Conservation (phyloP, 2,888 invertebrate genomes). For the Agrenia bidenticulata region DNA sequence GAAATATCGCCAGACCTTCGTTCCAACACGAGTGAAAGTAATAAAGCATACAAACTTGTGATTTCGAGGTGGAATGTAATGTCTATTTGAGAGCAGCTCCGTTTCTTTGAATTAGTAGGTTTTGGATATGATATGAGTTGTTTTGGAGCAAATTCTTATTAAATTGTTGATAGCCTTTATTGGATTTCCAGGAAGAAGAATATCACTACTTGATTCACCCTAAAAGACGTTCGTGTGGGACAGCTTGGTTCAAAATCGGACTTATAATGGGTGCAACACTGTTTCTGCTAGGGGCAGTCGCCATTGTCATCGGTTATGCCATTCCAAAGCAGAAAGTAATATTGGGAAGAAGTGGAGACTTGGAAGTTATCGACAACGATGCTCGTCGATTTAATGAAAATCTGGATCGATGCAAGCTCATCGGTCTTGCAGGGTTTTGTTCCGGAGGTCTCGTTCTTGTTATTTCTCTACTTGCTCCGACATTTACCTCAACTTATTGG, state of each 20-base stretch:
- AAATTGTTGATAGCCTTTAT: constrained; percentile 9
- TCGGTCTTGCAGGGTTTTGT: constrained; percentile 59
- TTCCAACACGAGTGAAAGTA: too few relatives aligned
- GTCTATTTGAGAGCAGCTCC: too few relatives aligned
- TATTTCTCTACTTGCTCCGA: constrained; percentile 58
- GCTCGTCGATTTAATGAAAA: constrained; percentile 58
- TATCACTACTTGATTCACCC: constrained; percentile 57
- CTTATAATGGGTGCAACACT: constrained; percentile 59
- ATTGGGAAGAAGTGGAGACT: constrained; percentile 55
- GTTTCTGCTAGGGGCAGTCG: constrained; percentile 58
- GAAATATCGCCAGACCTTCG: too few relatives aligned
- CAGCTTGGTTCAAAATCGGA: constrained; percentile 58
- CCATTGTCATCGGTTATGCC: constrained; percentile 59
- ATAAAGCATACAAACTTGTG: too few relatives aligned
- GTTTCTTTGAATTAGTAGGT: too few relatives aligned
- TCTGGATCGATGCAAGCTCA: constrained; percentile 57
- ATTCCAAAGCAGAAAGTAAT: constrained; percentile 57
- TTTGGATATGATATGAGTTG: too few relatives aligned
- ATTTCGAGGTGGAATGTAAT: too few relatives aligned
- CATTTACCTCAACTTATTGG: constrained; percentile 57
- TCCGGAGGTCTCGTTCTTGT: constrained; percentile 59
- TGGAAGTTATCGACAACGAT: constrained; percentile 56
- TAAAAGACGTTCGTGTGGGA: constrained; percentile 51
- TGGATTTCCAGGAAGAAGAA: constrained; percentile 52
- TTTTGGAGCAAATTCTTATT: too few relatives aligned